A percentile compares a stretch with the other conserved stretches of the same genome.
Conservation (phyloP, 2,888 invertebrate species). For the Oligia fasciuncula region DNA sequence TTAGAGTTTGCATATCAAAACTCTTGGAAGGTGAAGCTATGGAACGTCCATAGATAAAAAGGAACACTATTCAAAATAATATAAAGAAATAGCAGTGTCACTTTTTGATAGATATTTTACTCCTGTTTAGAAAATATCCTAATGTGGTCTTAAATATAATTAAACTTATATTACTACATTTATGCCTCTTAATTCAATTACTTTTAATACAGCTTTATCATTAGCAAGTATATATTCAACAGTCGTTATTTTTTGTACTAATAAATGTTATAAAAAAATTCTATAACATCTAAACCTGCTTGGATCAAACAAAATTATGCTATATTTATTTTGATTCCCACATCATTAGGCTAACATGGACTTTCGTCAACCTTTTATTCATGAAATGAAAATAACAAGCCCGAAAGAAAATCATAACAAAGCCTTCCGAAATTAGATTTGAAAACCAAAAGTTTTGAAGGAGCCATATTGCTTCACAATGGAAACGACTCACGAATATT, state of each 20-base stretch:
- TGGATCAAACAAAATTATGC: not conserved
- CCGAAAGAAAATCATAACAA: not conserved
- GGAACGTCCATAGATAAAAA: no score
- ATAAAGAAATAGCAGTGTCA: no score
- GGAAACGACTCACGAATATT: constrained; percentile 19
- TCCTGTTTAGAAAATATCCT: no score
- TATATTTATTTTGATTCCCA: not conserved
- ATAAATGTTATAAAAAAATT: not conserved
- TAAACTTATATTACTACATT: no score
- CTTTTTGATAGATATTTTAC: no score
- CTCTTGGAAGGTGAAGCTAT: no score
- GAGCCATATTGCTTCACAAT: constrained; percentile 32
- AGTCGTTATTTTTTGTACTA: no score
- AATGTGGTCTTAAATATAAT: no score
- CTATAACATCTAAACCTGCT: not conserved
- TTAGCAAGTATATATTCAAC: not conserved
- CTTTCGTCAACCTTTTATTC: not conserved
- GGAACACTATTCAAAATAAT: no score
- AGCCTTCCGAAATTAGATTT: constrained; percentile 26
- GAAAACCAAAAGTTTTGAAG: constrained; percentile 28
- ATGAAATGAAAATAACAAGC: not conserved
- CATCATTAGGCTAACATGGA: not conserved
- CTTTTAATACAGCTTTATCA: not conserved
- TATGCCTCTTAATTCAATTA: no score
- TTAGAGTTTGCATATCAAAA: no score